These are phyloP conservation scores for Helleia helle DNA, from an alignment of 2,888 invertebrate genomes.

Conservation along the genomic window DNA sequence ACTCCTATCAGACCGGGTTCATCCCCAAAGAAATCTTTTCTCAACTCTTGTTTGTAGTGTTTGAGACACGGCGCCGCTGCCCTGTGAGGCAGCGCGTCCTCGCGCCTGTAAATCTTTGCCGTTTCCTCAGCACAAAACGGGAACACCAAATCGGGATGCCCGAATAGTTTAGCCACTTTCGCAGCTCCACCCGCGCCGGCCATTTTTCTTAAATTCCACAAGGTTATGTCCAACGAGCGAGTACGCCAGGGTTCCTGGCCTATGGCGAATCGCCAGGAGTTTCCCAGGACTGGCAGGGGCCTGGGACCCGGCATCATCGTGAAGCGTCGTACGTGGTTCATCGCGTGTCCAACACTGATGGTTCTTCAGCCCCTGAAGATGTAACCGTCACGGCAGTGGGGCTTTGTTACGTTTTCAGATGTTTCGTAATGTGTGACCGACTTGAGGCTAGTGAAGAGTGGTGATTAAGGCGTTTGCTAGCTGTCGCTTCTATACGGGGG, in stretches of 20 bases:
- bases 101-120: constrained; percentile 79
- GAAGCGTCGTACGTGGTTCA: constrained; percentile 69
- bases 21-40: constrained; percentile 80
- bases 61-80: constrained; percentile 83
- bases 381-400: constrained; percentile 41
- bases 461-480: too few species aligned
- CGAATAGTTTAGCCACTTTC: constrained; percentile 80
- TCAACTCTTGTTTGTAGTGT: constrained; percentile 80
- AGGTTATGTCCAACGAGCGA: constrained; percentile 68
- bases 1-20: constrained; percentile 83
- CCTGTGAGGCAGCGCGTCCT: constrained; percentile 80
- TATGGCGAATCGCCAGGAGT: constrained; percentile 86
- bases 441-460: constrained; percentile 28
- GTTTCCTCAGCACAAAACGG: constrained; percentile 83
- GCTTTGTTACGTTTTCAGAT: constrained; percentile 53
- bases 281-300: constrained; percentile 82
- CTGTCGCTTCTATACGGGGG: too few species aligned
- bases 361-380: constrained; percentile 42
- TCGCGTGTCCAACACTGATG: constrained; percentile 46
- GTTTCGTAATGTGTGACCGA: constrained; percentile 47
- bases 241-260: constrained; percentile 59
- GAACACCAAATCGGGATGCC: constrained; percentile 84
- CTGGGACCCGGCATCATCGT: constrained; percentile 82
- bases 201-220: constrained; percentile 62
- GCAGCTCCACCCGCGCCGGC: constrained; percentile 69